A percentile compares a stretch with the other conserved stretches of the same genome.
Conservation (phyloP, 2,888 invertebrate genomes). For the Brenthis ino region DNA sequence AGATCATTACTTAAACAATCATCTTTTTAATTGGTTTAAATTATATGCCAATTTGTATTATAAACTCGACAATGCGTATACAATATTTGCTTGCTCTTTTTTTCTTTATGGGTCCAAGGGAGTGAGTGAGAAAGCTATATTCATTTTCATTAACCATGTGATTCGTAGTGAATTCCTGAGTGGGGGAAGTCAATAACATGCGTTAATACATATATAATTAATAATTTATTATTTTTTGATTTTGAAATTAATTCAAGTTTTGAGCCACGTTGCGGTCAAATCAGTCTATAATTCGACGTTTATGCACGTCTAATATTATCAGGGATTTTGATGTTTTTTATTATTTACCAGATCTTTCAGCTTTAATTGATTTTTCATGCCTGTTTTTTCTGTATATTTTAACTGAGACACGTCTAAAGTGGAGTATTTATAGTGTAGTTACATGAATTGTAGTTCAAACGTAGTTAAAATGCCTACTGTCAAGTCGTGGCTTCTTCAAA, state of each 20-base stretch:
- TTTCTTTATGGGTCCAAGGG: constrained; percentile 14
- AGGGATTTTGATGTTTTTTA: constrained; percentile 3
- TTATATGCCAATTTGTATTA: constrained; percentile 6
- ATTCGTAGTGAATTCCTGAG: constrained; percentile 17
- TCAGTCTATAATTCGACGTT: constrained; percentile 4
- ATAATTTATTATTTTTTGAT: neutral
- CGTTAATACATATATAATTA: neutral
- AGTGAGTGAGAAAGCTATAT: constrained; percentile 16
- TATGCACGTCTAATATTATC: constrained; percentile 2
- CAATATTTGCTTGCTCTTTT: constrained; percentile 10
- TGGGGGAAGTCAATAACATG: constrained; percentile 20
- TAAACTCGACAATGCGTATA: neutral
- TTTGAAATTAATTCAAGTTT: constrained; percentile 3
- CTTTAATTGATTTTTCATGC: constrained; percentile 13
- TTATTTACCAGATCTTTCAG: neutral
- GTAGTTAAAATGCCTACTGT: constrained; percentile 34
- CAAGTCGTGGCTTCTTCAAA: constrained; percentile 37
- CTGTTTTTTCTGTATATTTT: constrained; percentile 8
- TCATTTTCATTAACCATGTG: constrained; percentile 16
- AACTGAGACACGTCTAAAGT: constrained; percentile 8
- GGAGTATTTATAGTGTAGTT: neutral
- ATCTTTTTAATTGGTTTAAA: neutral
- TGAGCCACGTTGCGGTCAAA: constrained; percentile 1
- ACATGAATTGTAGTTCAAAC: constrained; percentile 4
- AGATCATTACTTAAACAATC: neutral